Evolutionary conservation across 2,797 vertebrate species (phyloP).

Genomic region (Hoplostethus mediterraneus): DNA sequence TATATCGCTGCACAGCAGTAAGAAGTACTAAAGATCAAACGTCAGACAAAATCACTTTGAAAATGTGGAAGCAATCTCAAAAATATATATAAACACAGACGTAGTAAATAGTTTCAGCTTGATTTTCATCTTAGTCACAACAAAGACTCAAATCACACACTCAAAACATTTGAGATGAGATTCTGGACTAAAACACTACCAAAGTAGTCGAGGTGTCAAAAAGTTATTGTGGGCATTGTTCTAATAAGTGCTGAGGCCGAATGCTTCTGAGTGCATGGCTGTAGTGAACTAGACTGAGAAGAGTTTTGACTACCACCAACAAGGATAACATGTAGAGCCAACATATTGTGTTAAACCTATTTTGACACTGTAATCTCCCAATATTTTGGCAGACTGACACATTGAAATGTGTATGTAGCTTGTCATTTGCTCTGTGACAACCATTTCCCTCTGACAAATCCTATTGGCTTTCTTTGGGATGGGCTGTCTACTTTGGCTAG

Average conservation of each 20-base stretch:
- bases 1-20: background rate
- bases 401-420: conserved; percentile 42
- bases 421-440: conserved; percentile 49
- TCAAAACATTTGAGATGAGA: no score
- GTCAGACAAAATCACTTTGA: conserved; percentile 4
- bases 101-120: background rate
- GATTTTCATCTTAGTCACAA: background rate
- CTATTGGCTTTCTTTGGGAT: conserved; percentile 55
- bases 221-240: background rate
- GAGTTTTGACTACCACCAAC: conserved; percentile 22
- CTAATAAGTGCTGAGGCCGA: conserved; percentile 9
- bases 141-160: no score
- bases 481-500: conserved; percentile 51
- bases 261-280: conserved; percentile 1
- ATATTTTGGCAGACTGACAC: conserved; percentile 69
- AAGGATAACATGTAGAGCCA: conserved; percentile 45
- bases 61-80: conserved; percentile 13
- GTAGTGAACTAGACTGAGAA: conserved; percentile 19
- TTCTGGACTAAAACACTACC: background rate
- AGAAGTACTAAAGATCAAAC: conserved; percentile 1
- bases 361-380: conserved; percentile 65
- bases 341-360: conserved; percentile 52
- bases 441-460: conserved; percentile 54
- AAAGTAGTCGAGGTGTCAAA: background rate
- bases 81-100: background rate